Evolutionary conservation across 1,140 invertebrate genomes (phyloP).

Genomic region (Oreohelix idahoensis): DNA sequence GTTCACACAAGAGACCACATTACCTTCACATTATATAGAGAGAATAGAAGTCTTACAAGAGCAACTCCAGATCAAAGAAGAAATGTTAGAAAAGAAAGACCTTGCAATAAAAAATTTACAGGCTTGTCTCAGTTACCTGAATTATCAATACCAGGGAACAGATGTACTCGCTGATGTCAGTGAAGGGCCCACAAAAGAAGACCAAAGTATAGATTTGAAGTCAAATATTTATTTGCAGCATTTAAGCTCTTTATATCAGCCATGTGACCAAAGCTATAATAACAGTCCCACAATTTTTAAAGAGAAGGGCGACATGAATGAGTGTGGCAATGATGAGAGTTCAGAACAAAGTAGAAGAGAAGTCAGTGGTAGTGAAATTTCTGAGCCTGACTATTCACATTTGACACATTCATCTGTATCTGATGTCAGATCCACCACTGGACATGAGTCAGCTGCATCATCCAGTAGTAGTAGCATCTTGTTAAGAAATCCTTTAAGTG

Average conservation of each 20-base stretch:
- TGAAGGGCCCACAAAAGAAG: neutral
- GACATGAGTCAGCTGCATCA: neutral
- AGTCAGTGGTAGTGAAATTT: neutral
- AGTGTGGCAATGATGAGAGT: neutral
- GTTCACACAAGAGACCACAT: neutral
- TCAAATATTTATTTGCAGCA: neutral
- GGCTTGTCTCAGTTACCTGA: neutral
- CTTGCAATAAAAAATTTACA: neutral
- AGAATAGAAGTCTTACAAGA: neutral
- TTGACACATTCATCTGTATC: neutral
- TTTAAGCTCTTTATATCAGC: neutral
- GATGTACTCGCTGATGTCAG: neutral
- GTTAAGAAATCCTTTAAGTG: neutral
- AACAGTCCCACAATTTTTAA: neutral
- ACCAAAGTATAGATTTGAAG: neutral
- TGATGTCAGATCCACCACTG: neutral
- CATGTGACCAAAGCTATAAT: neutral
- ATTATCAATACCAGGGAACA: neutral
- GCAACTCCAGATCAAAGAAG: slow-evolving; percentile 14
- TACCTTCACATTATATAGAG: neutral
- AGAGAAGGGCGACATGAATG: neutral
- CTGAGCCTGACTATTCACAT: neutral
- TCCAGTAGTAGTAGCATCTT: neutral
- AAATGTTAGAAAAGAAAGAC: neutral
- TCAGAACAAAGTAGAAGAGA: neutral